A percentile compares a stretch with the other conserved stretches of the same genome.
Evolutionary conservation across 2,113 vertebrate species (phyloP).

Genomic region (Apaloderma vittatum): DNA sequence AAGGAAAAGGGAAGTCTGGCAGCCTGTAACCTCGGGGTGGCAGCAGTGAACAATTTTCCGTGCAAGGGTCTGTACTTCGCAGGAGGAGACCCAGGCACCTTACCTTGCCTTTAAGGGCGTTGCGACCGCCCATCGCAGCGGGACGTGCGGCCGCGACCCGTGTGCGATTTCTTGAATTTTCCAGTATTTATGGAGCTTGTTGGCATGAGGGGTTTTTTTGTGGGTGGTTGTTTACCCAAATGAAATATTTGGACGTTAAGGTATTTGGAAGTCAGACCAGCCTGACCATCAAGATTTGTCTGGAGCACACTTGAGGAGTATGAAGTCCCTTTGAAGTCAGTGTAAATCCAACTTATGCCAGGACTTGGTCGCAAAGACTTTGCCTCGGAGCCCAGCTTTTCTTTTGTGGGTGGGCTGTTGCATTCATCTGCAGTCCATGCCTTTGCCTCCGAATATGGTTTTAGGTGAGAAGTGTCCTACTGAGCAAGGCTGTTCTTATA

Average conservation of each 20-base stretch:
- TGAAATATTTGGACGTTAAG: background rate
- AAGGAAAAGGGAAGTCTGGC: background rate
- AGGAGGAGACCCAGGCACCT: accelerated
- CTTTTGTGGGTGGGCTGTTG: background rate
- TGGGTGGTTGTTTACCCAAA: background rate
- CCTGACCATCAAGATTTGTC: background rate
- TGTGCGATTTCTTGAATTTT: background rate
- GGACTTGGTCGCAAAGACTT: background rate
- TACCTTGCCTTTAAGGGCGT: accelerated
- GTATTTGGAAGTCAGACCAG: background rate
- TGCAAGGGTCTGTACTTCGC: background rate
- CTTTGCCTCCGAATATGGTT: background rate
- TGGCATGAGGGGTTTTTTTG: background rate
- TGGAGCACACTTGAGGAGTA: background rate
- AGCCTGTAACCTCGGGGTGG: conserved; percentile 11
- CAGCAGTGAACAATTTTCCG: background rate
- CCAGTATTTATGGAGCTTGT: background rate
- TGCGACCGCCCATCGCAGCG: accelerated
- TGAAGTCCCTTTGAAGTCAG: background rate
- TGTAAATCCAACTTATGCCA: background rate
- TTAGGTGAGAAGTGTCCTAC: background rate
- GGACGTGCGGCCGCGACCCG: accelerated
- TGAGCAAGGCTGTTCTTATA: background rate
- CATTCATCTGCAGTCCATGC: background rate
- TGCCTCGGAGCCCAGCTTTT: background rate